Evolutionary conservation across 1,140 invertebrate species (phyloP), one percentile per base, ranked within the genome.

Genomic region (Cataglyphis hispanica): DNA sequence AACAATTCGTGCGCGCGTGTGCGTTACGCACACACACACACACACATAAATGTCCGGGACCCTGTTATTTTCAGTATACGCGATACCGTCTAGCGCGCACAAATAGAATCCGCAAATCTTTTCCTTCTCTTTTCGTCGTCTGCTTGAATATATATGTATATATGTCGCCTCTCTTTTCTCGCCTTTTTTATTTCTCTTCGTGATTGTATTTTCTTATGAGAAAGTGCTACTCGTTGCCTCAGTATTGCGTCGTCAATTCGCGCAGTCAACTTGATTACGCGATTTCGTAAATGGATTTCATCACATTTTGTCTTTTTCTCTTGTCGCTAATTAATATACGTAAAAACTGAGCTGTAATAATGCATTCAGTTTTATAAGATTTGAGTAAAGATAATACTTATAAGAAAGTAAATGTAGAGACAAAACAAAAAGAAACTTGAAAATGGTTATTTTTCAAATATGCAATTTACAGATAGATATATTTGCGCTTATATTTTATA

Each of bases 61-160:
- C 53, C 53, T 46, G 78, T 74, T 80, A 80, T 83, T 83, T 72
- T 74, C 56, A 46, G 67, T 83, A 70, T 81, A 83, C 53, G 78
- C 50, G 37, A 81, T 70, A 72, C 69, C 67, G 22, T 53, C 53
- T 53, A 34, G 67, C 53, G 78, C 37, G 78, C 37, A 67, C 66
- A 83, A 83, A 83, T 83, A 83, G 67, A 83, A 83, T 83, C 67
- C 78, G 78, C 67, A 74, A 83, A 83, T 83, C 27, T 56, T 60
- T 72, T 72, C 67, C 25, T 83, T 83, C 67, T 83, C 37, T 83
- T 83, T 72, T 43, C 67, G 78, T 72, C 67, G 53, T 37, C 67
- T 25, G n/a, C 53, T 25, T 6, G 19, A 19, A 63, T 63, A 63
- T 61, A 61, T 22, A n/a, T 60, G 16, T 70, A 43, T 70, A 31